phyloP scores from a whole-genome alignment of 2,113 vertebrate species.

The Acinonyx jubatus region DNA sequence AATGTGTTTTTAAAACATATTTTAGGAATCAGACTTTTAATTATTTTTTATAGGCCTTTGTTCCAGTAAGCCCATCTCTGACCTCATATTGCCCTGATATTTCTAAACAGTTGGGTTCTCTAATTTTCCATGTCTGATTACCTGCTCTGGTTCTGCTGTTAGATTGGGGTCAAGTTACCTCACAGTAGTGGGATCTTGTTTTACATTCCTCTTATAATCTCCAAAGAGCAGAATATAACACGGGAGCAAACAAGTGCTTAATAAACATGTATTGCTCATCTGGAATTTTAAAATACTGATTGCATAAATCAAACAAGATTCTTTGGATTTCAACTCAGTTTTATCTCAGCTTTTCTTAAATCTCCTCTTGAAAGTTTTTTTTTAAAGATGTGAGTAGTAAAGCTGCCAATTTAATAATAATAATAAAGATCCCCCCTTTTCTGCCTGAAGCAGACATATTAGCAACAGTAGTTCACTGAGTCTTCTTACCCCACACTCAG shows the following conservation, averaged over 20 bases:
- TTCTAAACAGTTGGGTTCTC: background rate
- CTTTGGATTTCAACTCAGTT: slow-evolving; percentile 4
- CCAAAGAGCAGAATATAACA: background rate
- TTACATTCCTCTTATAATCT: slow-evolving; percentile 17
- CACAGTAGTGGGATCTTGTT: background rate
- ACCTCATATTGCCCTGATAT: background rate
- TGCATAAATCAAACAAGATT: background rate
- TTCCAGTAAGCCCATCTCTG: background rate
- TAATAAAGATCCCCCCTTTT: background rate
- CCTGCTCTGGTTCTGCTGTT: background rate
- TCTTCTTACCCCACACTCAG: background rate
- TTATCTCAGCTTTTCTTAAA: background rate
- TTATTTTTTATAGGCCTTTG: background rate
- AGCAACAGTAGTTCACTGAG: background rate
- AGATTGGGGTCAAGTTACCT: background rate
- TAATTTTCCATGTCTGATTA: background rate
- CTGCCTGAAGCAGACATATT: background rate
- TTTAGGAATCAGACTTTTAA: background rate
- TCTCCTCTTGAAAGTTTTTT: background rate
- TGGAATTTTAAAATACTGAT: background rate
- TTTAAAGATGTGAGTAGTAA: background rate
- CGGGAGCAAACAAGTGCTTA: background rate
- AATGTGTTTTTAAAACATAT: background rate
- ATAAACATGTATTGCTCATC: background rate
- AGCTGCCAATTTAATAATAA: background rate